Evolutionary conservation across 2,888 invertebrate species (phyloP), one percentile per base, ranked within the genome.

Genomic region (Coronaproctus castanopsis): DNA sequence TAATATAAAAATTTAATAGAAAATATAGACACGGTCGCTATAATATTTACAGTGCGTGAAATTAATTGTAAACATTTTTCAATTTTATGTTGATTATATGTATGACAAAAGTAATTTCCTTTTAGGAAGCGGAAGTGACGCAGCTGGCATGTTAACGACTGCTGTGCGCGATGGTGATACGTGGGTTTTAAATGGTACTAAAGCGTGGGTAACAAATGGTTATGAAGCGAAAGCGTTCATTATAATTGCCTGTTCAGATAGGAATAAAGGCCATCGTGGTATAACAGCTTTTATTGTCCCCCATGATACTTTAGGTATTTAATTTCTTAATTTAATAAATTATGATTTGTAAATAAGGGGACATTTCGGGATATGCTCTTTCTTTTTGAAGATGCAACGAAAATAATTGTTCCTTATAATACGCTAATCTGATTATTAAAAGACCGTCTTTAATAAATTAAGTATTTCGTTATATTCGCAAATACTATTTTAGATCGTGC

Each of bases 151-250:
- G 57, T 75, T 75, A 22, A 82, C 83, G 0, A 77, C 71, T 2
- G 85, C 85, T 0, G 71, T 64, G 1, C 66, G 71, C 1, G 76
- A 79, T 57, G 81, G 80, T 1, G 76, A 81, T 69, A 65, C 71
- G 65, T 85, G 80, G 77, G 68, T 82, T 2, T 70, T 83, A 54
- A 82, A 79, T 68, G 83, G 83, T 56, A 78, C 76, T 64, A 83
- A 83, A 72, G 78, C 81, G 3, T 86, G 85, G 85, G 84, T 86
- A 23, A 83, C 85, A 0, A 84, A 82, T 63, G 83, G 80, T 0
- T 75, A 77, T 18, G 81, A 83, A 67, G 80, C 82, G 1, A 76
- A 78, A 24, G 82, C 81, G 1, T 75, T 78, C 2, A 75, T 79
- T 3, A 76, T 83, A 5, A 84, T 85, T 70, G 85, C 85, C 1